phyloP scores from a whole-genome alignment of 2,888 invertebrate genomes.

The Diaperis boleti region DNA sequence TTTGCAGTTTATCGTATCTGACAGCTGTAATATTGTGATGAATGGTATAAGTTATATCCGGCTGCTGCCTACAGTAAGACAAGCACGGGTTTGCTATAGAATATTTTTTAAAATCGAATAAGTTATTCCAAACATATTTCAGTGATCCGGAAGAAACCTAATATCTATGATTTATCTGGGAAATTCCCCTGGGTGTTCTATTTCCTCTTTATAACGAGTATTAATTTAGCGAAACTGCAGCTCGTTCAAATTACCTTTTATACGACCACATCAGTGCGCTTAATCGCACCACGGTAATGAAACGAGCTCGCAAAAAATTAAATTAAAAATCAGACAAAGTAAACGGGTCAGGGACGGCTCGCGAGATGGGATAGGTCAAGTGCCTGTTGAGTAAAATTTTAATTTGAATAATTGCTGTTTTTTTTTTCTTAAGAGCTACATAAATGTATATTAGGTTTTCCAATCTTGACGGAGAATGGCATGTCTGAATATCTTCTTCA shows the following conservation, averaged over 20 bases:
- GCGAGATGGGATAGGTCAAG: too few species aligned
- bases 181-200: neutral
- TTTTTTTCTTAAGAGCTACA: too few species aligned
- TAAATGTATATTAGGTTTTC: too few species aligned
- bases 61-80: neutral
- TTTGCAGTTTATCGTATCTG: neutral
- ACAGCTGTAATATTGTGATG: neutral
- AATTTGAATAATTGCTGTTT: too few species aligned
- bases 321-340: conserved; percentile 17
- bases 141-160: conserved; percentile 8
- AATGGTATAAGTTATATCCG: conserved; percentile 7
- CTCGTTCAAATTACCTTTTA: conserved; percentile 11
- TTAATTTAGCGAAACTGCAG: conserved; percentile 20
- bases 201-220: neutral
- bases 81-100: conserved; percentile 6
- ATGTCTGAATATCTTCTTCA: too few species aligned
- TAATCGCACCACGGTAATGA: conserved; percentile 12
- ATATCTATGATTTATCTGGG: conserved; percentile 8
- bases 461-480: too few species aligned
- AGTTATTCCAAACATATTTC: conserved; percentile 23
- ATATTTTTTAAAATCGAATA: neutral
- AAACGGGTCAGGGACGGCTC: too few species aligned
- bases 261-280: conserved; percentile 7
- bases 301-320: conserved; percentile 10
- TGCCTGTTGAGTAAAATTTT: too few species aligned